Percentiles rank a stretch among this genome's conserved stretches.
Conservation (phyloP, 2,113 vertebrate species). For the Tachysurus fulvidraco region DNA sequence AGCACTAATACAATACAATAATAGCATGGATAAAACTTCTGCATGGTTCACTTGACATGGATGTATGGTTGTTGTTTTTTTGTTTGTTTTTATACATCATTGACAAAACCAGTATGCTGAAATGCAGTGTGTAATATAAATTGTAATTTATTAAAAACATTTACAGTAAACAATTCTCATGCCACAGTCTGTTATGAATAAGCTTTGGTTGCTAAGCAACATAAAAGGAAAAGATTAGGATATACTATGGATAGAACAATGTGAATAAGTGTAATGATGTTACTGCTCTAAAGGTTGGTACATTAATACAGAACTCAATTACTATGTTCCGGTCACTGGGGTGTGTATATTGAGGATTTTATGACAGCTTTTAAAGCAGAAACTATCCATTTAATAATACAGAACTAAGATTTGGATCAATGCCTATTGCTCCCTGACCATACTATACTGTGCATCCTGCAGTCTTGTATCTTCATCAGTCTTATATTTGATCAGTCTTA, state of each 20-base stretch:
- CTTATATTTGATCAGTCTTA: not conserved
- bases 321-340: not conserved
- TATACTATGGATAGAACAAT: not conserved
- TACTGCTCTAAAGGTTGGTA: too few relatives aligned
- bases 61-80: not conserved
- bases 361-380: not conserved
- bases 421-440: not conserved
- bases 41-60: not conserved
- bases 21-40: not conserved
- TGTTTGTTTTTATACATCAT: not conserved
- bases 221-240: not conserved
- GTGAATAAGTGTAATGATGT: not conserved
- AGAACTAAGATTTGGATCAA: not conserved
- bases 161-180: not conserved
- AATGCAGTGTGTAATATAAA: not conserved
- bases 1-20: not conserved
- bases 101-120: not conserved
- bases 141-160: not conserved
- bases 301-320: not conserved
- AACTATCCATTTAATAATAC: not conserved
- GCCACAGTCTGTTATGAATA: not conserved
- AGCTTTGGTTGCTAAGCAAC: not conserved
- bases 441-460: not conserved
- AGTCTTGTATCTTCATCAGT: not conserved
- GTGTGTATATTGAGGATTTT: not conserved